These are phyloP conservation scores for Laothoe populi DNA, from an alignment of 2,888 invertebrate genomes.

Conservation along the genomic window DNA sequence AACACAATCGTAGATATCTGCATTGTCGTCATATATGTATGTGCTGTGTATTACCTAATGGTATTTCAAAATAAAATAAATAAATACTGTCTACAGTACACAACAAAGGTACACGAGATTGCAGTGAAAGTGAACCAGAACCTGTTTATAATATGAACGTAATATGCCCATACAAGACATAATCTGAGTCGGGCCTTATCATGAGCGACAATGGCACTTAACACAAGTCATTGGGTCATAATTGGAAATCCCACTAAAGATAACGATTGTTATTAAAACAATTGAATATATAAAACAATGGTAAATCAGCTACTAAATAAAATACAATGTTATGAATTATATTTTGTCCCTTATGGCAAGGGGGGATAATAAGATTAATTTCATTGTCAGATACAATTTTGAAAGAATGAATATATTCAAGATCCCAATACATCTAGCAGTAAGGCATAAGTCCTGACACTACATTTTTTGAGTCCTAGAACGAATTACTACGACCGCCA, in stretches of 20 bases:
- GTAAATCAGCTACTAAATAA: neutral
- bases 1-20: too few species aligned
- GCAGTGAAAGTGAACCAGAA: constrained; percentile 47
- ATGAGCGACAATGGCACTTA: neutral
- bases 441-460: too few species aligned
- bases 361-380: too few species aligned
- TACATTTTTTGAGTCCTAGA: too few species aligned
- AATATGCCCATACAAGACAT: constrained; percentile 33
- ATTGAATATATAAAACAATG: neutral
- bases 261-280: neutral
- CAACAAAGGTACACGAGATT: neutral
- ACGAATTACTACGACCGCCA: too few species aligned
- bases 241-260: neutral
- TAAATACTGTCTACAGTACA: too few species aligned
- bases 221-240: neutral
- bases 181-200: neutral
- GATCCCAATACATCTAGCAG: too few species aligned
- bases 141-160: constrained; percentile 40
- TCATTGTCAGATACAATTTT: too few species aligned
- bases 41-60: too few species aligned
- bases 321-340: neutral
- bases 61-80: too few species aligned
- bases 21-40: too few species aligned
- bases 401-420: too few species aligned
- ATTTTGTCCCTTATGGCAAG: neutral